Base-by-base conservation (phyloP, 2,113 vertebrate genomes). In the Danio rerio region DNA sequence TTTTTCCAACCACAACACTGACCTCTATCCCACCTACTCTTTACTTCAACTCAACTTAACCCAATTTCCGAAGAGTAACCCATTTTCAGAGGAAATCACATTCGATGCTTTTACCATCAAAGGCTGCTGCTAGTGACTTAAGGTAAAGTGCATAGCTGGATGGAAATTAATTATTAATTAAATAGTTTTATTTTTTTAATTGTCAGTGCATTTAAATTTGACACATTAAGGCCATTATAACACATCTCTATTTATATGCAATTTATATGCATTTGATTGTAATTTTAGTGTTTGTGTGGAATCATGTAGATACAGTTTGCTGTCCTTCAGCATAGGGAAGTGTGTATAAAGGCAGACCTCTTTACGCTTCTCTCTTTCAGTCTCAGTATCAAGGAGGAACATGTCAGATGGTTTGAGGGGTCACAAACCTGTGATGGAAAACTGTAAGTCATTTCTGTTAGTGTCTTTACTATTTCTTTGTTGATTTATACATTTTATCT, bases 1-100 rank as follows among this genome's bases (percentile, higher is more conserved):
- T 65, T 15, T 65, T 69, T 69, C 65, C 65, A 11, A 69, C 65
- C 43, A 69, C 65, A 47, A 3, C 42, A 68, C n/a, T 18, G 65
- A n/a, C 5, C 9, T n/a, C 65, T 16, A 13, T 47, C 10, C 53
- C 53, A 16, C 53, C 53, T 15, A 55, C 53, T 16, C 53, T 7
- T 7, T 55, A 15, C n/a, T 15, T 0, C n/a, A 5, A 4, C 56
- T 9, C n/a, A 58, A 18, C 7, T 58, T 18, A 58, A 58, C 56
- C 56, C 8, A 58, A 58, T 31, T 31, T 31, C 31, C 31, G 31
- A 31, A 31, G 31, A 31, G 31, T 31, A n/a, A 20, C 56, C 56
- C 56, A 20, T 58, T 58, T 58, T 10, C n/a, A 58, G 5, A 4
- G 18, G 8, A 9, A 16, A 20, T 18, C 56, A 9, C 9, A 18